Percentiles rank a stretch among this genome's conserved stretches.
phyloP scores from a whole-genome alignment of 2,797 vertebrate species.

The Salmo trutta region DNA sequence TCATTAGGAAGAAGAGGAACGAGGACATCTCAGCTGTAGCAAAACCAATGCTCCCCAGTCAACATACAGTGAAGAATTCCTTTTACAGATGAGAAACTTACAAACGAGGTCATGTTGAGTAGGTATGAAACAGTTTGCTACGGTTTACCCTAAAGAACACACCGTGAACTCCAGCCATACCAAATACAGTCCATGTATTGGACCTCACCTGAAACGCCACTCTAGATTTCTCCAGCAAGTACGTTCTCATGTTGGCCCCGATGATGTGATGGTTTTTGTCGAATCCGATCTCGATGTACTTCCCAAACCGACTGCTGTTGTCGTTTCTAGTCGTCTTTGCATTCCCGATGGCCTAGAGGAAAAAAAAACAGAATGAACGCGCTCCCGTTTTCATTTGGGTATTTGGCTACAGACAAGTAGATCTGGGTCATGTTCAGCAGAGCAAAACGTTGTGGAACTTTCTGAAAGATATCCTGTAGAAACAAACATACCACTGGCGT shows the following conservation, averaged over 20 bases:
- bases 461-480: not conserved
- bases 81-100: not conserved
- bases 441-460: not conserved
- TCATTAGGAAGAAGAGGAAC: not conserved
- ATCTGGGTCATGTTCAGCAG: not conserved
- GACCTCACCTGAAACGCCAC: slow-evolving; percentile 96
- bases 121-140: not conserved
- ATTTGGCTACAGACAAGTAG: not conserved
- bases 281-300: slow-evolving; percentile 97
- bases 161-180: not conserved
- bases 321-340: slow-evolving; percentile 97
- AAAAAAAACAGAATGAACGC: slow-evolving; percentile 2
- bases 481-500: not conserved
- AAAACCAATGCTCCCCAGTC: not conserved
- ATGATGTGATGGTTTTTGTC: slow-evolving; percentile 87
- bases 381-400: not conserved
- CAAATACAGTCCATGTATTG: not conserved
- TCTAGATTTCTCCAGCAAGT: slow-evolving; percentile 95
- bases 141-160: not conserved
- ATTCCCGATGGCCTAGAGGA: slow-evolving; percentile 90
- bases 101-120: not conserved
- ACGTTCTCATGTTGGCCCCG: slow-evolving; percentile 97
- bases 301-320: slow-evolving; percentile 99
- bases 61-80: not conserved
- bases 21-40: not conserved